These are phyloP conservation scores for Dasypus novemcinctus DNA, from an alignment of 2,113 vertebrate genomes.

Conservation along the genomic window DNA sequence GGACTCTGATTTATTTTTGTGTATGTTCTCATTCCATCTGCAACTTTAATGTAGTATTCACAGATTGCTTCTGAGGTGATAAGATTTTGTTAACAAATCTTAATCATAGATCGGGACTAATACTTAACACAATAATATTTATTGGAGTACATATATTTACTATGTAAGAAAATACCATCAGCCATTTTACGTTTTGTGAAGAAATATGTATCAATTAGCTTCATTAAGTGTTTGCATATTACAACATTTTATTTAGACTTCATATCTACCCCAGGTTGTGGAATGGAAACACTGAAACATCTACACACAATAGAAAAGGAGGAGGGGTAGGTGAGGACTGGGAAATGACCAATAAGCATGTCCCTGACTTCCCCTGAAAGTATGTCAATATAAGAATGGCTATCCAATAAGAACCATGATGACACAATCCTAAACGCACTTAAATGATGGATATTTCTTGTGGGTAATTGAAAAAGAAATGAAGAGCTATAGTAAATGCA, in stretches of 20 bases:
- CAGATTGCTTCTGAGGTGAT: not conserved
- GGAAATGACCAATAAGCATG: too few relatives aligned
- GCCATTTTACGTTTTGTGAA: not conserved
- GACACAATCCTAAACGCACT: not conserved
- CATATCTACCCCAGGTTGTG: too few relatives aligned
- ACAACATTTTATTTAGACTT: not conserved
- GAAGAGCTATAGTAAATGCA: not conserved
- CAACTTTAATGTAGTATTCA: not conserved
- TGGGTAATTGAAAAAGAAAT: conserved; percentile 54
- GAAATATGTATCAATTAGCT: not conserved
- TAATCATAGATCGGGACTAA: not conserved
- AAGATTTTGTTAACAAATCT: conserved; percentile 2
- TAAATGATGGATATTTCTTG: conserved; percentile 44
- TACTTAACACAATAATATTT: not conserved
- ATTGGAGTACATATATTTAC: not conserved
- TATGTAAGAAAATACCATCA: not conserved
- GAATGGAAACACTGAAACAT: too few relatives aligned
- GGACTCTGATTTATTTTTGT: too few relatives aligned
- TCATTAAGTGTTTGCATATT: not conserved
- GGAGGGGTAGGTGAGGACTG: too few relatives aligned
- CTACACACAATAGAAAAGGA: too few relatives aligned
- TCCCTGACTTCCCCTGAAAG: not conserved
- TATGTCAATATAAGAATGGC: not conserved
- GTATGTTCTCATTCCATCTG: not conserved
- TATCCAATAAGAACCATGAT: conserved; percentile 13